Evolutionary conservation across 2,888 invertebrate genomes (phyloP).

Genomic region (Achlya flavicornis): DNA sequence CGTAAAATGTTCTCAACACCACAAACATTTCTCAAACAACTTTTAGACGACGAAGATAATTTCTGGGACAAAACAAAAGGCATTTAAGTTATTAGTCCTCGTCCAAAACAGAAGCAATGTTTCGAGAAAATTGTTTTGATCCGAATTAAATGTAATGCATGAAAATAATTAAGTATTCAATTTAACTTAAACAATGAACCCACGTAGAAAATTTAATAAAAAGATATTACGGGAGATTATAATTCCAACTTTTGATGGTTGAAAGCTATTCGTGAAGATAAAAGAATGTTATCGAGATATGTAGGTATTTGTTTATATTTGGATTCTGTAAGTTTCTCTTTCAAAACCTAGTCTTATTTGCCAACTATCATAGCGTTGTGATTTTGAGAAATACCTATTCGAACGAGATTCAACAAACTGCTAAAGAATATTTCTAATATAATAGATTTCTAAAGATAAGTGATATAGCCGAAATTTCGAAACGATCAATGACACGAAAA

Average conservation of each 20-base stretch:
- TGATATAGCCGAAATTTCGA: not conserved
- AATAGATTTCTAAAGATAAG: not conserved
- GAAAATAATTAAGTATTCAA: not conserved
- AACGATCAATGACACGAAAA: slow-evolving; percentile 28
- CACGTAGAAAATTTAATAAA: not conserved
- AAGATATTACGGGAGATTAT: not conserved
- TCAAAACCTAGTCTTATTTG: not conserved
- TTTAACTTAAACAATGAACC: not conserved
- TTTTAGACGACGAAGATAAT: not conserved
- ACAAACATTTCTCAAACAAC: slow-evolving; percentile 2
- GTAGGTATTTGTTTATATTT: not conserved
- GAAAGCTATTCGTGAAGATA: not conserved
- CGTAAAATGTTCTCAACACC: slow-evolving; percentile 13
- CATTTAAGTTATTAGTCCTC: not conserved
- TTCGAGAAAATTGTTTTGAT: not conserved
- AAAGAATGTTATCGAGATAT: not conserved
- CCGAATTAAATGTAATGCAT: not conserved
- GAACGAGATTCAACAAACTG: not conserved
- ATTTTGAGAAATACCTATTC: no score
- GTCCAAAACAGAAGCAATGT: not conserved
- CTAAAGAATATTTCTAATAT: not conserved
- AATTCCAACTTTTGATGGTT: not conserved
- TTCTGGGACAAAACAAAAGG: not conserved
- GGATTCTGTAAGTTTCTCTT: not conserved
- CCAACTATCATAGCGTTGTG: not conserved